Base-by-base conservation (phyloP, 2,797 vertebrate species). In the Lophotriccus pileatus region DNA sequence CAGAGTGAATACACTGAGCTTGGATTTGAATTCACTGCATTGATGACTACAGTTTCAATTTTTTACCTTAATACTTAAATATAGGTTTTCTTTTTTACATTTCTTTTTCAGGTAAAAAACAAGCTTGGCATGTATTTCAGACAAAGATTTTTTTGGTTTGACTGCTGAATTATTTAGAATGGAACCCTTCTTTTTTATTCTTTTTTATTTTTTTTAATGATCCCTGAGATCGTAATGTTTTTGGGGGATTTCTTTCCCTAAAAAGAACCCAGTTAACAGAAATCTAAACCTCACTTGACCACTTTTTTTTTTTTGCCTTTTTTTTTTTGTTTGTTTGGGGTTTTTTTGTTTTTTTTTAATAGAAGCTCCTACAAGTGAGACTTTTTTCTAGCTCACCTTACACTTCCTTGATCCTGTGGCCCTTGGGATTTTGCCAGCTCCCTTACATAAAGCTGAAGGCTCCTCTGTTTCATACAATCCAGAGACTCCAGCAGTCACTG, bases 381-480 rank as follows among this genome's bases (percentile, higher is more conserved):
- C 4, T 12, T 76, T 72, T 82, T 87, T 50, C 3, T 2, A 78
- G 14, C 11, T 74, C 0, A 3, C 18, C 14, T 76, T 77, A 28
- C 47, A 43, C 32, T 52, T 24, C 17, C 39, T 34, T 56, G 16
- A 20, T 74, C 25, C 56, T 60, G 20, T 17, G 47, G 25, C 41
- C 22, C 6, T 24, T 89, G 89, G 60, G 44, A 14, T 67, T 89
- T 85, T 67, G 36, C 70, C 72, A 90, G 18, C 39, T 89, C 7
- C 23, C 39, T 83, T 37, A 58, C 18, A 39, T 47, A 75, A 64
- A 81, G 24, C 3, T 96, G 58, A 96, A 95, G 66, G 73, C 76
- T 87, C 56, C 66, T 94, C 64, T 96, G 84, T 95, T 86, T 89
- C 16, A 27, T 18, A 22, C 34, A 1, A 3, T 67, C 53, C 68